Evolutionary conservation across 2,797 vertebrate genomes (phyloP).

Genomic region (Spinus pinus): DNA sequence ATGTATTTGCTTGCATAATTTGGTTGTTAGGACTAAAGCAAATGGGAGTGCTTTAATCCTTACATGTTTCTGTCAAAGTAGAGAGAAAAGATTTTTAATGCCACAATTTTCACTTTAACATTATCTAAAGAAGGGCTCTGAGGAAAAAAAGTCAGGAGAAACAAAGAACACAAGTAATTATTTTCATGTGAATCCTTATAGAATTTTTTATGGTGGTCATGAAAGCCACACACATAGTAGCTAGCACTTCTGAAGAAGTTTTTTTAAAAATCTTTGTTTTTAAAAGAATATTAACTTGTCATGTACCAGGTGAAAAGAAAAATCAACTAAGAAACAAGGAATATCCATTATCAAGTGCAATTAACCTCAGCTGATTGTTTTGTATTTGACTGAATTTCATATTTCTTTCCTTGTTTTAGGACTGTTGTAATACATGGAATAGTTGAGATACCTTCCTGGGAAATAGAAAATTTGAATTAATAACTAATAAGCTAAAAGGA

Average conservation of each 20-base stretch:
- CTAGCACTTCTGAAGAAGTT: neutral
- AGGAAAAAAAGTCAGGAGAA: neutral
- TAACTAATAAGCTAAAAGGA: neutral
- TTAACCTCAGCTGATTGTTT: neutral
- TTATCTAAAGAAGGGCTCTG: neutral
- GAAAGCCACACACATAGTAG: neutral
- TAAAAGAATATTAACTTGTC: neutral
- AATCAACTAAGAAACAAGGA: neutral
- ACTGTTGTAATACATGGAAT: neutral
- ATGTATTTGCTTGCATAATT: neutral
- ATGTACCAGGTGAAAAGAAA: neutral
- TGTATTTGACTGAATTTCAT: neutral
- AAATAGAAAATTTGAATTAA: neutral
- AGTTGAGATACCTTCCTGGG: neutral
- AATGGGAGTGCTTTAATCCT: neutral
- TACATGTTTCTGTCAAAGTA: neutral
- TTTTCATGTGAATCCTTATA: neutral
- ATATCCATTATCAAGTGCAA: neutral
- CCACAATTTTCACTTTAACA: neutral
- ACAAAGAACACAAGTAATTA: accelerated
- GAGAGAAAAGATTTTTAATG: neutral
- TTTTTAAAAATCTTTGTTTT: accelerated
- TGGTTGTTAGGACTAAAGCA: neutral
- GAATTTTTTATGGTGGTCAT: neutral
- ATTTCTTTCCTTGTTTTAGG: neutral